Conservation (phyloP, 1,140 invertebrate species). For the Trichonephila clavata region DNA sequence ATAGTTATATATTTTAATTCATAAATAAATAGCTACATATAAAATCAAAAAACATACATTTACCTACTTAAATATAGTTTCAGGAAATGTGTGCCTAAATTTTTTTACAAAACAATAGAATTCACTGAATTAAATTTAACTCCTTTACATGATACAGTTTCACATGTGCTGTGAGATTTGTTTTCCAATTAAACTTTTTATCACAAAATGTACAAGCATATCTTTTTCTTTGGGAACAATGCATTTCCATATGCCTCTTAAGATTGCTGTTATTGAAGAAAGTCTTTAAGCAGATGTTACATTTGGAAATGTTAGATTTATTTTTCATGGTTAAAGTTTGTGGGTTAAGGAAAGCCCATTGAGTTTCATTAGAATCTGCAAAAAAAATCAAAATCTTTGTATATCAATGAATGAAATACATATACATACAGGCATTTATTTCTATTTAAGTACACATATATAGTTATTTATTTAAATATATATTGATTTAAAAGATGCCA, state of each 20-base stretch:
- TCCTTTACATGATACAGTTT: not conserved
- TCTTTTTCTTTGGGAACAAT: slow-evolving; percentile 70
- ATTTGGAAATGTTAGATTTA: slow-evolving; percentile 36
- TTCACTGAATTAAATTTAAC: not conserved
- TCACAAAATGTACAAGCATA: slow-evolving; percentile 65
- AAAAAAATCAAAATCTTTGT: not conserved
- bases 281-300: slow-evolving; percentile 56
- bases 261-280: slow-evolving; percentile 71
- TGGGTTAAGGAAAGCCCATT: not conserved
- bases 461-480: no score
- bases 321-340: not conserved
- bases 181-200: slow-evolving; percentile 74
- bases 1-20: not conserved
- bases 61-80: slow-evolving; percentile 12
- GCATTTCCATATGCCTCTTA: slow-evolving; percentile 74
- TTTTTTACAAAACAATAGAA: not conserved
- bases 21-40: not conserved
- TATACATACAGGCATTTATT: no score
- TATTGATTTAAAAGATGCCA: no score
- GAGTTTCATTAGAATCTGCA: not conserved
- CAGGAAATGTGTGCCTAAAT: not conserved
- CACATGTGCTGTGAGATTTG: slow-evolving; percentile 73
- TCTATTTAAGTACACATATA: no score
- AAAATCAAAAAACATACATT: not conserved
- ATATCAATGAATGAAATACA: not conserved